Base-by-base conservation (phyloP, 2,888 invertebrate species). In the Noctuana brunneofusca region DNA sequence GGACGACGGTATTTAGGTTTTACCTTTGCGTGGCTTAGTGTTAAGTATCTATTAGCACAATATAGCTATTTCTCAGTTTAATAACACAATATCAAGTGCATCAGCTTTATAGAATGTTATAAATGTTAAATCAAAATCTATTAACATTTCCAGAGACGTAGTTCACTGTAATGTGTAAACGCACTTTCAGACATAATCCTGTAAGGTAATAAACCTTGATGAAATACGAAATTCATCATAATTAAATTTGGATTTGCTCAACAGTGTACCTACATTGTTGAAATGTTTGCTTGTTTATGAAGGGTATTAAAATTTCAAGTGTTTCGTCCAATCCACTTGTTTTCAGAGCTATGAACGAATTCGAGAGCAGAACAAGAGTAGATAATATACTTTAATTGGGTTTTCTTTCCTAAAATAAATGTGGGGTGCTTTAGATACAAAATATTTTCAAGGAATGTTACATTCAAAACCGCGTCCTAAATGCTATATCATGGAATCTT, bases 401-500 rank as follows among this genome's bases (percentile, higher is more conserved):
- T 46, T 20, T 14, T 11, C 20, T 46, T 20, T 20, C 46, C 6
- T 48, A 22, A 5, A 22, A 48, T n/a, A 22, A 46, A 46, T 48
- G 22, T 35, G 5, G 5, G 12, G 11, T n/a, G 35, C 5, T 48
- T 46, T 48, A 11, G 1, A 14, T 27, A 43, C 30, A 46, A 43
- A 43, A 58, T 27, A 32, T 59, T 53, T 35, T 24, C 46, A 24
- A 24, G 24, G 41, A 53, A 59, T 18, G 18, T 53, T 46, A 46
- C 35, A 46, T 22, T 35, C 35, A 54, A 35, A 53, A 53, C 32
- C 24, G 46, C 54, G 54, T 54, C 54, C 30, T 54, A 60, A 60
- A 54, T 60, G 48, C 41, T 54, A n/a, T 60, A 60, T 60, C 54
- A 54, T 54, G 38, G 43, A 16, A 48, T 48, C 48, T 32, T 54